Evolutionary conservation across 2,888 invertebrate genomes (phyloP).

Genomic region (Melieria omissa): DNA sequence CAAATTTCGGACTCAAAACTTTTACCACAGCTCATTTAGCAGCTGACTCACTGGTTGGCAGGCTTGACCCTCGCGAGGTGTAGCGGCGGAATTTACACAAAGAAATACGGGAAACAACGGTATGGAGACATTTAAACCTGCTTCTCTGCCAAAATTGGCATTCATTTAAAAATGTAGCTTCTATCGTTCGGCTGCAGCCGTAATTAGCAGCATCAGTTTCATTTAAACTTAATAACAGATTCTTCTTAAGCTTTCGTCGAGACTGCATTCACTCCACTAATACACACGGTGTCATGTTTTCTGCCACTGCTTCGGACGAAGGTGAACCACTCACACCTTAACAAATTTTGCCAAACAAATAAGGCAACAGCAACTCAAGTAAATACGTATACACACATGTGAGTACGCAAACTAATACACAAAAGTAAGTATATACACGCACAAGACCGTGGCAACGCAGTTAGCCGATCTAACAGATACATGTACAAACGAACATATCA

Average conservation of each 20-base stretch:
- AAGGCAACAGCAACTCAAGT: not conserved
- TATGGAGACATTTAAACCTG: too few species aligned
- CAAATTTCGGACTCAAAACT: too few species aligned
- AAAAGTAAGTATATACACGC: slow-evolving; percentile 32
- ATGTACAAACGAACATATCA: too few species aligned
- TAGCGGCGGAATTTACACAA: too few species aligned
- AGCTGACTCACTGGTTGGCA: too few species aligned
- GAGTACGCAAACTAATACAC: slow-evolving; percentile 23
- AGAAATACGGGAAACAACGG: too few species aligned
- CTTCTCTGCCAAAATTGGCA: too few species aligned
- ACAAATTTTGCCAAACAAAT: slow-evolving; percentile 19
- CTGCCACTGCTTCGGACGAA: slow-evolving; percentile 22
- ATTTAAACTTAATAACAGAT: slow-evolving; percentile 32
- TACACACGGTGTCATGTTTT: not conserved
- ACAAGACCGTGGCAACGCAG: not conserved
- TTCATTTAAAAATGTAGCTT: too few species aligned
- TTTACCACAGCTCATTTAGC: too few species aligned
- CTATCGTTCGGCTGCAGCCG: not conserved
- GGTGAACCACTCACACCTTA: slow-evolving; percentile 40
- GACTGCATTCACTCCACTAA: not conserved
- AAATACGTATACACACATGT: slow-evolving; percentile 7
- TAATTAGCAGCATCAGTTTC: slow-evolving; percentile 36
- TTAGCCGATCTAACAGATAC: too few species aligned
- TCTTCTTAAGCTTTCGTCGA: slow-evolving; percentile 16
- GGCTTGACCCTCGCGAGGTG: too few species aligned